A percentile compares a stretch with the other conserved stretches of the same genome.
phyloP scores from a whole-genome alignment of 1,140 invertebrate genomes.

The Phthorimaea operculella region DNA sequence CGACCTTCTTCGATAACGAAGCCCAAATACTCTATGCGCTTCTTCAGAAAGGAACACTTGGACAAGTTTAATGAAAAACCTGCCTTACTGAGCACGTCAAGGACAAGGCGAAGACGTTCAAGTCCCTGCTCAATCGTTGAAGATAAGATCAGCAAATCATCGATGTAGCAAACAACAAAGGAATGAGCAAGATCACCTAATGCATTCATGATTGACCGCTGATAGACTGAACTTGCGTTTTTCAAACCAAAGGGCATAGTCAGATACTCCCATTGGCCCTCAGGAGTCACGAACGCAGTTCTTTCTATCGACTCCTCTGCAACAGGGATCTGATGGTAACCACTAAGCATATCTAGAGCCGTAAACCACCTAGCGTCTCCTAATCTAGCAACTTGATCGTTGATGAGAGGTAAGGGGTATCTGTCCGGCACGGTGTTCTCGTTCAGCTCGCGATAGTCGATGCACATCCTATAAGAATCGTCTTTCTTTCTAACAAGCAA shows the following conservation, averaged over 20 bases:
- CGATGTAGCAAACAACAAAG: constrained; percentile 14
- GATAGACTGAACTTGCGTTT: constrained; percentile 33
- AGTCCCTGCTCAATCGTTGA: constrained; percentile 10
- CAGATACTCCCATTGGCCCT: constrained; percentile 35
- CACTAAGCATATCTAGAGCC: constrained; percentile 45
- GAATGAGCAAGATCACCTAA: constrained; percentile 6
- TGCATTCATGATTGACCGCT: constrained; percentile 17
- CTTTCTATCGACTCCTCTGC: constrained; percentile 33
- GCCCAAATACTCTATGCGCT: constrained; percentile 31
- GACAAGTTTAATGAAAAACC: constrained; percentile 19
- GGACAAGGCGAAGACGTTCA: constrained; percentile 5
- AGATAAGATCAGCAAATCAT: constrained; percentile 17
- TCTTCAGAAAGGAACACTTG: constrained; percentile 36
- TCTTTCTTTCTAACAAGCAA: neutral
- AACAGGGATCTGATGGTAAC: constrained; percentile 63
- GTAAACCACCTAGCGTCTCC: constrained; percentile 19
- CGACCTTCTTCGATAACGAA: constrained; percentile 21
- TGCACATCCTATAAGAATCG: neutral
- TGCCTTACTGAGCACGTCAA: constrained; percentile 12
- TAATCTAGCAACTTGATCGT: constrained; percentile 50
- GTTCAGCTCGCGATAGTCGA: constrained; percentile 54
- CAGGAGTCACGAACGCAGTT: constrained; percentile 54
- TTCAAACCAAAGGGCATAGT: constrained; percentile 39
- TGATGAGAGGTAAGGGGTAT: constrained; percentile 65
- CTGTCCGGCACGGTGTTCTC: constrained; percentile 40